Evolutionary conservation across 2,888 invertebrate genomes (phyloP), one percentile per base, ranked within the genome.

Genomic region (Cancer borealis): DNA sequence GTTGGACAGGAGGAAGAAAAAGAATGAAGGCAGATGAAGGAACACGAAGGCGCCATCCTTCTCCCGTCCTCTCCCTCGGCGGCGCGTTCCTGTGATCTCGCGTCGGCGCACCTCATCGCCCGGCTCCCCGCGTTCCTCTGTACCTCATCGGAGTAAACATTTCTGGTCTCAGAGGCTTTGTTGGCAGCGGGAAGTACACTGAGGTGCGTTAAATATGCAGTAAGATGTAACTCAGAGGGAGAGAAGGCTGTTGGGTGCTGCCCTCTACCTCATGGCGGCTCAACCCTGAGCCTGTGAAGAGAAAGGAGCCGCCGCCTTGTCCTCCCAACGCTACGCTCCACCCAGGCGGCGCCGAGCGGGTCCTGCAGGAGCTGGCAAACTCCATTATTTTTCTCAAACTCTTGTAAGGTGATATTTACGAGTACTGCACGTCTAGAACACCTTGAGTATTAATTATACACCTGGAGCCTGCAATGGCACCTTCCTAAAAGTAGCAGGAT

Each of bases 1-100:
- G 84, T 17, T 84, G 84, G 84, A 17, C 84, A 30, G 84, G 10
- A 84, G 84, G 73, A 54, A 30, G 49, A 39, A 60, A 90, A 90
- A 54, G 60, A 90, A 54, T 60, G 49, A 54, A 47, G 30, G 26
- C 17, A 54, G 90, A 90, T 49, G 46, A 60, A 49, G 30, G 90
- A 90, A 90, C 90, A 90, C 39, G 90, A 90, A 54, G 54, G 8
- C 30, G 90, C 90, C 90, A 90, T 90, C 90, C 39, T 26, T 90
- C 90, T 54, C 60, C 90, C 54, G 49, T 60, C 12, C 30, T 90
- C 90, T 39, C 60, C 30, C 30, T 30, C 60, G n/a, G 60, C 88
- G 49, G 46, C 46, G 46, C 49, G 46, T 45, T 89, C 47, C 47
- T 49, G 88, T 46, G 88, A 49, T 47, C 47, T 2, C 45, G 45